A percentile compares a stretch with the other conserved stretches of the same genome.
phyloP scores from a whole-genome alignment of 1,140 invertebrate species.

The Trialeurodes vaporariorum region DNA sequence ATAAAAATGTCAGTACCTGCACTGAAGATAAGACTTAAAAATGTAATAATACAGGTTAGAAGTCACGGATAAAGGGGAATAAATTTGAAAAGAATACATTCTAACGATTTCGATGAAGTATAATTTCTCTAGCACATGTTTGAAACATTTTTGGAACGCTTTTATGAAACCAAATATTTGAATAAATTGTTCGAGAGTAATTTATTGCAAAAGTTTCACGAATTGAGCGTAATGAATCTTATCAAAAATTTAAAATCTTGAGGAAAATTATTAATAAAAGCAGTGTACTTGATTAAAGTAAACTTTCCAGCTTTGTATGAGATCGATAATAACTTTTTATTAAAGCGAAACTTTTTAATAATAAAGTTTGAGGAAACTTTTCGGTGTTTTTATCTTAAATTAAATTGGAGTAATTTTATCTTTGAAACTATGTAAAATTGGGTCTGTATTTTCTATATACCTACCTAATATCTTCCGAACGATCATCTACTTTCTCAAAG shows the following conservation, averaged over 20 bases:
- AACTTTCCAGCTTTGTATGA: background rate
- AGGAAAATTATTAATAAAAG: background rate
- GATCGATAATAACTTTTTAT: constrained; percentile 1
- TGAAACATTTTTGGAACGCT: background rate
- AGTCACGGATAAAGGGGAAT: too few relatives aligned
- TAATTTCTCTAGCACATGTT: background rate
- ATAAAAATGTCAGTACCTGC: too few relatives aligned
- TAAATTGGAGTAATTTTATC: background rate
- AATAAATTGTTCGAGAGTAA: background rate
- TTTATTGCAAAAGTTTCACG: background rate
- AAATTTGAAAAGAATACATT: too few relatives aligned
- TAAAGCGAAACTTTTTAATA: background rate
- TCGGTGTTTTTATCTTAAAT: background rate
- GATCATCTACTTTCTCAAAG: background rate
- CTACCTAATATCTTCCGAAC: background rate
- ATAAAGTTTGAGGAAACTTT: background rate
- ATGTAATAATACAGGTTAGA: too few relatives aligned
- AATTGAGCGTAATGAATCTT: background rate
- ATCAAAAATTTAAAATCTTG: constrained; percentile 1
- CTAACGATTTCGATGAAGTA: too few relatives aligned
- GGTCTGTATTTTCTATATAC: background rate
- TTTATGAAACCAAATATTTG: constrained; percentile 1
- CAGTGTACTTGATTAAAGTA: background rate
- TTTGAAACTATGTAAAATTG: background rate
- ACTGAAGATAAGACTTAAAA: too few relatives aligned